Evolutionary conservation across 2,113 vertebrate genomes (phyloP).

Genomic region (Prochilodus magdalenae): DNA sequence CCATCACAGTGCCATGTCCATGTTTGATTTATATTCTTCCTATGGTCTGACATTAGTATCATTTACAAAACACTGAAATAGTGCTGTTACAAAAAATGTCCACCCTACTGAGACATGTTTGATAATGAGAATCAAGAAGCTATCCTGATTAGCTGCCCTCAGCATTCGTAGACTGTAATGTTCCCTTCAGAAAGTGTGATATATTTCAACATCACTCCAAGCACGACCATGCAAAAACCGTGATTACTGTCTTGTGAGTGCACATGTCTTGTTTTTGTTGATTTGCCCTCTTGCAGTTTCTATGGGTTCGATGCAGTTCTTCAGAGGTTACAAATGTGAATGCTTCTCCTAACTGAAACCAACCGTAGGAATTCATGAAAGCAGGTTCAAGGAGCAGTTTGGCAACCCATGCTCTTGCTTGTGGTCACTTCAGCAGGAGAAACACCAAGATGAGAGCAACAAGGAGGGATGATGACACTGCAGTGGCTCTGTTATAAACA

Average conservation of each 20-base stretch:
- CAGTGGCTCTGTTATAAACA: neutral
- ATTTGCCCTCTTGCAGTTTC: neutral
- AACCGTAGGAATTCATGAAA: slow-evolving; percentile 11
- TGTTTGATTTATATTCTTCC: neutral
- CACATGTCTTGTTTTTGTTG: neutral
- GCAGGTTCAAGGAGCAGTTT: slow-evolving; percentile 54
- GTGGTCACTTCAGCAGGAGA: slow-evolving; percentile 23
- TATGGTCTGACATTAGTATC: slow-evolving; percentile 4
- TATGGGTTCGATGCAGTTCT: neutral
- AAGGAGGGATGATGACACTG: slow-evolving; percentile 51
- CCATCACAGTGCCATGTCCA: neutral
- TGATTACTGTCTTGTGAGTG: neutral
- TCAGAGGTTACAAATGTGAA: neutral
- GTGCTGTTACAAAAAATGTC: neutral
- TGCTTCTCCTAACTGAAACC: neutral
- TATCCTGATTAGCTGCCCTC: slow-evolving; percentile 55
- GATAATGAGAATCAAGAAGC: slow-evolving; percentile 43
- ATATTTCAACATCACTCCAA: slow-evolving; percentile 25
- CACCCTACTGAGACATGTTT: slow-evolving; percentile 25
- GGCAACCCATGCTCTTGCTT: slow-evolving; percentile 52
- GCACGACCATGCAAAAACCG: neutral
- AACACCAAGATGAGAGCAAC: slow-evolving; percentile 64
- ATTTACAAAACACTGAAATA: neutral
- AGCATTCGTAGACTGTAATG: slow-evolving; percentile 30
- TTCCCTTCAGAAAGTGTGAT: slow-evolving; percentile 28